Conservation (phyloP, 2,113 vertebrate species). For the Pterocles orientalis region DNA sequence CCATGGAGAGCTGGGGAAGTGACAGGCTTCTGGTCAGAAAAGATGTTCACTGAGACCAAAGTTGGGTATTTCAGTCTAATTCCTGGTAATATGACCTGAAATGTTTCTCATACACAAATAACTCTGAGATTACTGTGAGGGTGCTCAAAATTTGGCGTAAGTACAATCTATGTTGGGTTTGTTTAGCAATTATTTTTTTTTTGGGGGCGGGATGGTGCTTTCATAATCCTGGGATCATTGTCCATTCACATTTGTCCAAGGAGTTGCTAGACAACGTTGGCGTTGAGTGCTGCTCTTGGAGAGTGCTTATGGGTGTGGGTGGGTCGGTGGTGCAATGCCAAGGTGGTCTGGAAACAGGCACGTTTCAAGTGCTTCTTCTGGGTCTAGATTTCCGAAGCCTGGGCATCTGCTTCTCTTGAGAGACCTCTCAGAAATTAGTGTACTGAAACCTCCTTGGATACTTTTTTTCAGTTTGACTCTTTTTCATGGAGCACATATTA, state of each 20-base stretch:
- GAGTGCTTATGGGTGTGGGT: no score
- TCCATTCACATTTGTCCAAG: fast-evolving
- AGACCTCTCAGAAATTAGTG: not conserved
- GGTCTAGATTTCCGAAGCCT: not conserved
- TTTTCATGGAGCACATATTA: fast-evolving
- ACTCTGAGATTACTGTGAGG: not conserved
- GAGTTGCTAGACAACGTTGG: fast-evolving
- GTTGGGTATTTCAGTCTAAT: not conserved
- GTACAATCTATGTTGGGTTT: not conserved
- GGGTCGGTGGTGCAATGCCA: not conserved
- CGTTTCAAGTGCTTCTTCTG: not conserved
- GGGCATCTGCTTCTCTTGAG: not conserved
- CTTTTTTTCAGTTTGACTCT: fast-evolving
- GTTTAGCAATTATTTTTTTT: not conserved
- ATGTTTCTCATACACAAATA: not conserved
- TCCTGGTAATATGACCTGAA: not conserved
- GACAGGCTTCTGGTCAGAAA: not conserved
- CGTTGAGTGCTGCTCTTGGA: fast-evolving
- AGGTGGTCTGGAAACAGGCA: not conserved
- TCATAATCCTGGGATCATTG: not conserved
- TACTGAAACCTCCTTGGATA: fast-evolving
- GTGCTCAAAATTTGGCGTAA: not conserved
- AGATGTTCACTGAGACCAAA: not conserved
- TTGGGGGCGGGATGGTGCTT: not conserved
- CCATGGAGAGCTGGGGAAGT: fast-evolving